These are phyloP conservation scores for Octomys mimax DNA, from an alignment of 2,797 vertebrate genomes.

Conservation along the genomic window DNA sequence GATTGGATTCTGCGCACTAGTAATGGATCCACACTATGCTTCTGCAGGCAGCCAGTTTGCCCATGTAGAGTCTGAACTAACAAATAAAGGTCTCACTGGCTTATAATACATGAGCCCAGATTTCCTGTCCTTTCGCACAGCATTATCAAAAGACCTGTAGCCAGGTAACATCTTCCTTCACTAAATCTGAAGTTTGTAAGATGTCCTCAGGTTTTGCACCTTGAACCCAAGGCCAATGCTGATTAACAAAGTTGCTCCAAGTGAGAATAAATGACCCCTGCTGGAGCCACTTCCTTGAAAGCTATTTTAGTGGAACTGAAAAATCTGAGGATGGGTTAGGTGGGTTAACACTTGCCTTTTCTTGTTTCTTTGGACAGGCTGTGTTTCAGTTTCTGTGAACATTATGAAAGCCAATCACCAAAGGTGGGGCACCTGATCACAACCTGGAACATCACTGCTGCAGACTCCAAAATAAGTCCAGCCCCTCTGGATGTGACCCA, in stretches of 20 bases:
- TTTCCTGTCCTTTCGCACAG: background rate
- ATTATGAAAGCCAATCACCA: background rate
- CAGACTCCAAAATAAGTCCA: background rate
- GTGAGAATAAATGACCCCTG: background rate
- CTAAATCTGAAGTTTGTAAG: background rate
- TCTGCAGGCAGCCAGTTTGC: background rate
- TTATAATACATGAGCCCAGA: background rate
- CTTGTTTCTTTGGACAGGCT: background rate
- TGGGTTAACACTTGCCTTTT: background rate
- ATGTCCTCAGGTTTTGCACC: constrained; percentile 28
- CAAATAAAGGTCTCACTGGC: background rate
- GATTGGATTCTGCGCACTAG: background rate
- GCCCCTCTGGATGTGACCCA: background rate
- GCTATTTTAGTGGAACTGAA: background rate
- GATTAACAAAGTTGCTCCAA: constrained; percentile 48
- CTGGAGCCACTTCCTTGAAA: background rate
- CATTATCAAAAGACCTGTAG: background rate
- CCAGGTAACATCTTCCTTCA: background rate
- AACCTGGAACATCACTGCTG: background rate
- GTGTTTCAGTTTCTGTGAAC: background rate
- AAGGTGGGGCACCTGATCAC: background rate
- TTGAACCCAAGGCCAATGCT: background rate
- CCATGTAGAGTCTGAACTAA: background rate
- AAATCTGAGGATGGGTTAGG: background rate
- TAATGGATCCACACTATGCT: background rate